Percentiles rank a stretch among this genome's conserved stretches.
Evolutionary conservation across 2,113 vertebrate genomes (phyloP).

Genomic region (Ailurus styani): DNA sequence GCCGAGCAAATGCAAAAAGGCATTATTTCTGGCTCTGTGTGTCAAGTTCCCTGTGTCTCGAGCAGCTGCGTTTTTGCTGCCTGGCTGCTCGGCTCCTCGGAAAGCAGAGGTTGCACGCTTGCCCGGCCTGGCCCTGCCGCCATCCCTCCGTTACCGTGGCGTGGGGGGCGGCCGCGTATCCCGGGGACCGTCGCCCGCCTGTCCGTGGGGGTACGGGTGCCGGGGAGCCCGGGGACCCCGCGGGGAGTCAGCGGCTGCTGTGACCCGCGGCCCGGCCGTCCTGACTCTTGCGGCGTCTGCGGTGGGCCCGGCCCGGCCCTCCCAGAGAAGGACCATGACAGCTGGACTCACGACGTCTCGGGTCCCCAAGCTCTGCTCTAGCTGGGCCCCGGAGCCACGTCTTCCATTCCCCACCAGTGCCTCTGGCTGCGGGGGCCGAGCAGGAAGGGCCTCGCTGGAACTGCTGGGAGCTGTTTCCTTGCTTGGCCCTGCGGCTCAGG

Average conservation of each 20-base stretch:
- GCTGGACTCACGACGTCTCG: neutral
- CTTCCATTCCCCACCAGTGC: rapidly evolving
- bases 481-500: rapidly evolving
- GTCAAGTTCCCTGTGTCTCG: neutral
- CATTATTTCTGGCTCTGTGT: neutral
- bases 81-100: neutral
- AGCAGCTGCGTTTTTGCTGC: slow-evolving; percentile 3
- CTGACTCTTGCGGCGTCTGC: neutral
- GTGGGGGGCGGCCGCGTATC: neutral
- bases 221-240: rapidly evolving
- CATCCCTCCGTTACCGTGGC: rapidly evolving
- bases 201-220: rapidly evolving
- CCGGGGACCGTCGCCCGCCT: neutral
- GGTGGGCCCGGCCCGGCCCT: rapidly evolving
- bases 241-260: neutral
- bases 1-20: neutral
- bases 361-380: rapidly evolving
- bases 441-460: neutral
- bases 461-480: neutral
- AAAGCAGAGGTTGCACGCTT: neutral
- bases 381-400: rapidly evolving
- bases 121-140: neutral
- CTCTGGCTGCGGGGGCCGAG: rapidly evolving
- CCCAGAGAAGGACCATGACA: neutral
- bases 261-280: rapidly evolving